Conservation (phyloP, 2,888 invertebrate species). For the Platerodrilus igneus region DNA sequence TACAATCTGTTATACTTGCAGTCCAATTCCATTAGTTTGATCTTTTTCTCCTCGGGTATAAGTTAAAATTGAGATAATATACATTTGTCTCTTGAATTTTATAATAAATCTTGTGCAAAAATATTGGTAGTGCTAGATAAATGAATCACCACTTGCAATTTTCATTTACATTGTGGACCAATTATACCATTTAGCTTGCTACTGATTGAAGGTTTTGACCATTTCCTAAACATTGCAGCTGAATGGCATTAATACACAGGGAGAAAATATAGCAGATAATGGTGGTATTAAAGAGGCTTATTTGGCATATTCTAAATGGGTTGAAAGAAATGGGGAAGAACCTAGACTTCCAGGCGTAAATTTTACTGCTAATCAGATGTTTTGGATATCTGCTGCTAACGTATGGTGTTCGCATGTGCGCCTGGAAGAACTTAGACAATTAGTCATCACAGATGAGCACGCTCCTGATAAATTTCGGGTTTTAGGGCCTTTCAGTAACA, state of each 20-base stretch:
- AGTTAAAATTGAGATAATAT: too few relatives aligned
- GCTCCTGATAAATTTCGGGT: conserved; percentile 54
- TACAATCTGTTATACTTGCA: too few relatives aligned
- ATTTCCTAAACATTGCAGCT: conserved; percentile 62
- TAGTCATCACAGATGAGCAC: conserved; percentile 46
- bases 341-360: conserved; percentile 39
- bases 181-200: too few relatives aligned
- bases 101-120: too few relatives aligned
- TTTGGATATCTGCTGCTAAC: conserved; percentile 58
- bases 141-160: too few relatives aligned
- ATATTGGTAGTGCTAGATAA: too few relatives aligned
- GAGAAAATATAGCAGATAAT: conserved; percentile 93
- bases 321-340: conserved; percentile 40
- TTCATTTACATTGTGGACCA: too few relatives aligned
- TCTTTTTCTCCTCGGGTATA: too few relatives aligned
- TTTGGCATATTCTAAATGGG: conserved; percentile 43
- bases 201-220: too few relatives aligned
- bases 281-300: conserved; percentile 89
- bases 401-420: conserved; percentile 56
- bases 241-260: conserved; percentile 87
- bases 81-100: too few relatives aligned
- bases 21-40: too few relatives aligned
- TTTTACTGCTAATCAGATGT: conserved; percentile 49
- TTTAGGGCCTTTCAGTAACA: conserved; percentile 56
- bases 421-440: conserved; percentile 41